phyloP scores from a whole-genome alignment of 2,888 invertebrate species.

The Isoperla grammatica region DNA sequence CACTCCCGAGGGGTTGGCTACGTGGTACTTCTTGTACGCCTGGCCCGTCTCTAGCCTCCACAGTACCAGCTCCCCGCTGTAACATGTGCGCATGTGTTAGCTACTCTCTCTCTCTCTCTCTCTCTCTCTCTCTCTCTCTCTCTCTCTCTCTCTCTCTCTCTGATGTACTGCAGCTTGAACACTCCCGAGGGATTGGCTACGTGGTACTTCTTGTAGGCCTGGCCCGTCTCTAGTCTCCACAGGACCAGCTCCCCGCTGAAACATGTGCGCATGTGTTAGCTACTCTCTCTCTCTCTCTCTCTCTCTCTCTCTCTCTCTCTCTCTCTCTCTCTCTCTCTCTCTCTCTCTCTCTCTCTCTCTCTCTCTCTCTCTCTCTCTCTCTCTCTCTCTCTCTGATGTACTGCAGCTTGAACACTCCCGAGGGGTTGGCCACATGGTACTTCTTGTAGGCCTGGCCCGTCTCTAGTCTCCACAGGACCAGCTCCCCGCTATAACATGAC shows the following conservation, averaged over 20 bases:
- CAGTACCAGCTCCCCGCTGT: constrained; percentile 72
- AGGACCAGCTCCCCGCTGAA: constrained; percentile 75
- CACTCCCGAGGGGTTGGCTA: constrained; percentile 51
- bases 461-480: constrained; percentile 76
- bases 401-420: constrained; percentile 37
- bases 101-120: too few species aligned
- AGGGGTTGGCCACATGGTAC: constrained; percentile 51
- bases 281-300: not conserved
- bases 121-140: too few species aligned
- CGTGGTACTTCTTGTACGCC: constrained; percentile 52
- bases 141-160: not conserved
- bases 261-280: too few species aligned
- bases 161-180: not conserved
- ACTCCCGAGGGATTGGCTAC: constrained; percentile 53
- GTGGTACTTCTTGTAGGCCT: constrained; percentile 53
- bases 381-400: not conserved
- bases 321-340: constrained; percentile 81
- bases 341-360: too few species aligned
- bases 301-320: constrained; percentile 35
- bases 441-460: constrained; percentile 66
- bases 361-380: too few species aligned
- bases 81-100: too few species aligned
- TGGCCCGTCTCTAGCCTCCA: constrained; percentile 81
- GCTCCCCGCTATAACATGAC: constrained; percentile 74
- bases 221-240: constrained; percentile 78